A percentile compares a stretch with the other conserved stretches of the same genome.
Evolutionary conservation across 1,140 invertebrate genomes (phyloP).

Genomic region (Potamilus streckersoni): DNA sequence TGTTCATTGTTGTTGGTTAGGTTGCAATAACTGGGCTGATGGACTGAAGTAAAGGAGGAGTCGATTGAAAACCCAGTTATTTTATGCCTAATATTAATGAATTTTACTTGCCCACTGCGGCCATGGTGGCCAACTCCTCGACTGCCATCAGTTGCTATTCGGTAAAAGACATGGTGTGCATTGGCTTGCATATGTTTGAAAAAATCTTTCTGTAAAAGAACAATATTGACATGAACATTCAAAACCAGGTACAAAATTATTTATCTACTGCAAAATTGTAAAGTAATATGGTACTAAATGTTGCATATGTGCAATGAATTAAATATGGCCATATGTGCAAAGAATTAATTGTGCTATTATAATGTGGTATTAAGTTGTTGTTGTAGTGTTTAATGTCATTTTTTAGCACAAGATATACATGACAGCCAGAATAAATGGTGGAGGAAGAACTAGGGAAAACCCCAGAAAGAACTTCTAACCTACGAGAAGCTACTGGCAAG

Average conservation of each 20-base stretch:
- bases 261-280: too few species aligned
- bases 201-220: constrained; percentile 61
- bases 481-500: too few species aligned
- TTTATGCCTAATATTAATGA: not conserved
- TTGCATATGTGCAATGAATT: not conserved
- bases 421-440: too few species aligned
- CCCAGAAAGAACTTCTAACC: too few species aligned
- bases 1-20: too few species aligned
- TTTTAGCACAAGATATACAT: too few species aligned
- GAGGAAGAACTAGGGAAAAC: too few species aligned
- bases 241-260: too few species aligned
- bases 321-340: too few species aligned
- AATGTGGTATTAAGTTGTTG: too few species aligned
- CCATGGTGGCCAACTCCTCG: constrained; percentile 68
- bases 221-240: constrained; percentile 37
- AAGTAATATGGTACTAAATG: constrained; percentile 46
- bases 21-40: not conserved
- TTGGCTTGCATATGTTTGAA: constrained; percentile 76
- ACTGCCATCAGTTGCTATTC: constrained; percentile 80
- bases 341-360: too few species aligned
- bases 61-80: not conserved
- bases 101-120: constrained; percentile 38
- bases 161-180: constrained; percentile 91
- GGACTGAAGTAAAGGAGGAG: not conserved
- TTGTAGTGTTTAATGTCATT: too few species aligned